Evolutionary conservation across 2,113 vertebrate species (phyloP), one percentile per base, ranked within the genome.

Genomic region (Clupea harengus): DNA sequence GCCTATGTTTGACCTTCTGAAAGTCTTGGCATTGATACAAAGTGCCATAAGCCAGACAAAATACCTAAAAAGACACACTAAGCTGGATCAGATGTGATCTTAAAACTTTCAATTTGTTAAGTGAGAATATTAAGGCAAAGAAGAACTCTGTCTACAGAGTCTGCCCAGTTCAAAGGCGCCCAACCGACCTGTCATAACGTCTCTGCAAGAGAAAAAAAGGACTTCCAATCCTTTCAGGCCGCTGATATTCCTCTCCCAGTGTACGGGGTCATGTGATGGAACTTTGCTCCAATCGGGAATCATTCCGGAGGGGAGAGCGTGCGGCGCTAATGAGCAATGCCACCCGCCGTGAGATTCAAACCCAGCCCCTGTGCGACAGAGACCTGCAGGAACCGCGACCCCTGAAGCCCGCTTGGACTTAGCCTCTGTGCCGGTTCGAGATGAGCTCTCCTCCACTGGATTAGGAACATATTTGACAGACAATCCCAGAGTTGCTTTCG

Each of bases 261-360:
- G 72, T 28, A 78, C 72, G 72, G 11, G 28, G 54, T 86, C 87
- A 88, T 64, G 87, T 85, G 87, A 90, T 81, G 89, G 91, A 94
- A 95, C 93, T 95, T 95, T 91, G 88, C 89, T 92, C 92, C 92
- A 92, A 89, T 93, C 88, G 89, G 90, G 86, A 72, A 83, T 82
- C 84, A 0, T 9, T 88, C 88, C 84, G 85, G 89, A 88, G 87
- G 85, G 45, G 54, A 84, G 88, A 84, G 88, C 85, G 44, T 22
- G 82, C 88, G 78, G 88, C 25, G 89, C 87, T 86, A 86, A 88
- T 15, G 57, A 86, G 45, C 81, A 13, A 32, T 32, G 82, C 85
- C 90, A 88, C 90, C 89, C 88, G 87, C 88, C 75, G 45, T 60
- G 44, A 67, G 46, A 64, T 54, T 25, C 18, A 78, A 18, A 52